These are phyloP conservation scores for Trichopoda pennipes DNA, from an alignment of 2,888 invertebrate genomes.

Conservation along the genomic window DNA sequence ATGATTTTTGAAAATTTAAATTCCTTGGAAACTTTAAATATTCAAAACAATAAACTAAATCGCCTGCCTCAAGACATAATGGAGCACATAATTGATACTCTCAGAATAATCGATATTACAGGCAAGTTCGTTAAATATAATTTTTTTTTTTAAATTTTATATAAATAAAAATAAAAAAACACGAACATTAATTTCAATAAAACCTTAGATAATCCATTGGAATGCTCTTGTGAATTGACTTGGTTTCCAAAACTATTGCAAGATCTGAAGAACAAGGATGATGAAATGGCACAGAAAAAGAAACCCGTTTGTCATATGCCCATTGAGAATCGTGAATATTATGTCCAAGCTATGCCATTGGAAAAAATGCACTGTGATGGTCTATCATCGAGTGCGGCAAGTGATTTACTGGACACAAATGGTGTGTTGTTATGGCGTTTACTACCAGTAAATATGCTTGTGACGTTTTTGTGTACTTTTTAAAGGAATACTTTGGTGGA, in stretches of 20 bases:
- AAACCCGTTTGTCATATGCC: conserved; percentile 91
- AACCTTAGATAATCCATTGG: conserved; percentile 89
- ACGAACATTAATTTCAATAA: background rate
- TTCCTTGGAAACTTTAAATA: conserved; percentile 92
- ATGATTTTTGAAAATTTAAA: conserved; percentile 94
- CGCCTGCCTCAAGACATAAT: conserved; percentile 93
- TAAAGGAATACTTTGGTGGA: conserved; percentile 70
- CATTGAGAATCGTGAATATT: conserved; percentile 90
- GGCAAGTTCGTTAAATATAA: conserved; percentile 83
- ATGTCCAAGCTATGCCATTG: conserved; percentile 89
- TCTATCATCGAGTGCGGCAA: conserved; percentile 81
- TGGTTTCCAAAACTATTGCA: conserved; percentile 93
- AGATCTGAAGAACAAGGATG: conserved; percentile 89
- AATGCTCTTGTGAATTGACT: conserved; percentile 92
- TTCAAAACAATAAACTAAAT: conserved; percentile 93
- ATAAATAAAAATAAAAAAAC: background rate
- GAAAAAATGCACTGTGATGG: conserved; percentile 92
- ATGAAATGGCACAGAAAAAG: conserved; percentile 94
- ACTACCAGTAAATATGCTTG: conserved; percentile 77
- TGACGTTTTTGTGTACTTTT: conserved; percentile 70
- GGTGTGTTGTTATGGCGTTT: conserved; percentile 76
- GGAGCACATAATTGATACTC: conserved; percentile 92
- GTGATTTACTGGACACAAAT: conserved; percentile 73
- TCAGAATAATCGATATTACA: conserved; percentile 93
- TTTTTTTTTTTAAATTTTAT: background rate